phyloP scores from a whole-genome alignment of 1,140 invertebrate species.

The Camponotus vicinus region DNA sequence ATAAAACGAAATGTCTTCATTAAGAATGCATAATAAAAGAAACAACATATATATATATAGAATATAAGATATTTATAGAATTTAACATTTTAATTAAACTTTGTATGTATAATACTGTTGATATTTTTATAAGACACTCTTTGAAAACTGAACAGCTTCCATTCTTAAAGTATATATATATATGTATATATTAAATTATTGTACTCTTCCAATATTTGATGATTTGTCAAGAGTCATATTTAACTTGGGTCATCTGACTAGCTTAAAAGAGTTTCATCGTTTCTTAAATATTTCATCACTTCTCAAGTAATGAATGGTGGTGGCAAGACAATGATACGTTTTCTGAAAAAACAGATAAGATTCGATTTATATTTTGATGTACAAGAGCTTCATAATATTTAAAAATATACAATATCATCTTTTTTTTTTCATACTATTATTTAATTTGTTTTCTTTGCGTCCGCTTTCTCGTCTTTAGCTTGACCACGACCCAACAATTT shows the following conservation, averaged over 20 bases:
- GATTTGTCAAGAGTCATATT: constrained; percentile 51
- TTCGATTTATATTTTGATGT: constrained; percentile 2
- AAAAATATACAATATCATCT: not conserved
- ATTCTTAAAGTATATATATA: constrained; percentile 63
- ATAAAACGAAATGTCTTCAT: constrained; percentile 31
- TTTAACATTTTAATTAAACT: constrained; percentile 24
- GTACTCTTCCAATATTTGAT: constrained; percentile 66
- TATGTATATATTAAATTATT: constrained; percentile 64
- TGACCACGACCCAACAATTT: constrained; percentile 93
- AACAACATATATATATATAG: too few relatives aligned
- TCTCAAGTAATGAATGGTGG: constrained; percentile 1
- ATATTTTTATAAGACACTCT: constrained; percentile 51
- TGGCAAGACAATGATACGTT: not conserved
- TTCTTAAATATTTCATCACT: constrained; percentile 20
- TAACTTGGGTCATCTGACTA: constrained; percentile 50
- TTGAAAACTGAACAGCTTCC: constrained; percentile 27
- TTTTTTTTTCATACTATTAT: constrained; percentile 16
- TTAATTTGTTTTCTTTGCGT: constrained; percentile 93
- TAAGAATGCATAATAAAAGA: not conserved
- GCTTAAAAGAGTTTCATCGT: constrained; percentile 43
- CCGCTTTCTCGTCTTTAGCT: constrained; percentile 91
- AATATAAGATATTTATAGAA: not conserved
- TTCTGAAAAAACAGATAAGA: constrained; percentile 24
- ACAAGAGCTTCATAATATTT: constrained; percentile 9
- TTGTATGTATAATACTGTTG: constrained; percentile 64